phyloP scores from a whole-genome alignment of 2,888 invertebrate genomes.

The Syrista parreyssii region DNA sequence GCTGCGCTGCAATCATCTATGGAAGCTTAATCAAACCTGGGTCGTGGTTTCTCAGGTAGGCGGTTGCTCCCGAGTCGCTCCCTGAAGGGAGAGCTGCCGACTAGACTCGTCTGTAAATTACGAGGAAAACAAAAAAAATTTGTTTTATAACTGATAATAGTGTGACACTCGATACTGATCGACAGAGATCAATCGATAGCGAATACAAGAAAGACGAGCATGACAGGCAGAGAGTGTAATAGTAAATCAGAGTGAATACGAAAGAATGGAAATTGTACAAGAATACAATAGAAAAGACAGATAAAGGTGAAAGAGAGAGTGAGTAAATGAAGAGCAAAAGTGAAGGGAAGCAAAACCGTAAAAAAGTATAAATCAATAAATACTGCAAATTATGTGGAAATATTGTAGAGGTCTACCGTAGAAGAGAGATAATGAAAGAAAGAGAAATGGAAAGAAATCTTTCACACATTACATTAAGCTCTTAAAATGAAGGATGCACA shows the following conservation, averaged over 20 bases:
- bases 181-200: constrained; percentile 31
- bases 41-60: constrained; percentile 82
- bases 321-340: constrained; percentile 5
- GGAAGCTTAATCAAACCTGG: constrained; percentile 76
- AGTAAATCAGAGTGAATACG: constrained; percentile 15
- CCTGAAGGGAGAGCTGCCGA: constrained; percentile 84
- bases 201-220: constrained; percentile 22
- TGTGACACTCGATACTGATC: constrained; percentile 5
- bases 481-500: constrained; percentile 42
- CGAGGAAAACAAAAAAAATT: constrained; percentile 33
- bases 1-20: constrained; percentile 49
- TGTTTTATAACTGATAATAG: neutral
- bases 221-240: neutral
- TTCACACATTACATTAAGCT: constrained; percentile 38
- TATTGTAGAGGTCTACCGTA: neutral
- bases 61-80: constrained; percentile 91
- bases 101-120: constrained; percentile 70
- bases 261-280: neutral
- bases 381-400: neutral
- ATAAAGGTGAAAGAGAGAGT: neutral
- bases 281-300: neutral
- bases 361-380: neutral
- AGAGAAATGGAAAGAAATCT: constrained; percentile 26
- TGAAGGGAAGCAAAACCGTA: neutral
- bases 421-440: neutral